Base-by-base conservation (phyloP, 2,797 vertebrate species). In the Catharus ustulatus region DNA sequence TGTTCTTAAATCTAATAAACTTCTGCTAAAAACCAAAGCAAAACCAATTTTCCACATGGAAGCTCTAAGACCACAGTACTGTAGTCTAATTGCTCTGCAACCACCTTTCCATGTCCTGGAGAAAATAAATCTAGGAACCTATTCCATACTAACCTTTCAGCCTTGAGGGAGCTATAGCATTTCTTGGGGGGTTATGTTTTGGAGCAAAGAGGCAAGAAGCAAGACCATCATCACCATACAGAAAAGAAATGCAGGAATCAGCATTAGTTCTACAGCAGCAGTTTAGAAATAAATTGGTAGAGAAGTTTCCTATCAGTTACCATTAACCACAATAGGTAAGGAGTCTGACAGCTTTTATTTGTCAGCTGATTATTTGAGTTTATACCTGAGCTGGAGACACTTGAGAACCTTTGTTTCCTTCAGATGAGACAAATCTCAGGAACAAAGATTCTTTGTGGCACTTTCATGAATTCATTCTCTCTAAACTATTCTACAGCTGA, bases 221-320 rank as follows among this genome's bases (percentile, higher is more conserved):
- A 66, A 55, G 54, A 61, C 23, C 45, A 29, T n/a, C 21, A 58
- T 19, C 18, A 59, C 6, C 2, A 20, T 5, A 40, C 0, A 83
- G 89, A 75, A 43, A 63, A 89, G 77, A 82, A 80, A 45, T 4
- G 52, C 32, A 55, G 77, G 55, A 73, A 74, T 55, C 32, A 43
- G 83, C 69, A 62, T 48, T 15, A 54, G 11, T 30, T 74, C 51
- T 82, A 45, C 48, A 67, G 46, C 14, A 49, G 73, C 63, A 62
- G 54, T 12, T 76, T 21, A 72, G 89, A 75, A 90, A 73, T 49
- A 45, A 82, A 88, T 59, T 29, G 54, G 46, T 52, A 88, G 77
- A 74, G 85, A 89, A 94, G 54, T 34, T 97, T 96, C 96, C 95
- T 18, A 94, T 94, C 90, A 96, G 96, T 96, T 95, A 95, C 97